Base-by-base conservation (phyloP, 2,888 invertebrate species). In the Nomada ruficornis region DNA sequence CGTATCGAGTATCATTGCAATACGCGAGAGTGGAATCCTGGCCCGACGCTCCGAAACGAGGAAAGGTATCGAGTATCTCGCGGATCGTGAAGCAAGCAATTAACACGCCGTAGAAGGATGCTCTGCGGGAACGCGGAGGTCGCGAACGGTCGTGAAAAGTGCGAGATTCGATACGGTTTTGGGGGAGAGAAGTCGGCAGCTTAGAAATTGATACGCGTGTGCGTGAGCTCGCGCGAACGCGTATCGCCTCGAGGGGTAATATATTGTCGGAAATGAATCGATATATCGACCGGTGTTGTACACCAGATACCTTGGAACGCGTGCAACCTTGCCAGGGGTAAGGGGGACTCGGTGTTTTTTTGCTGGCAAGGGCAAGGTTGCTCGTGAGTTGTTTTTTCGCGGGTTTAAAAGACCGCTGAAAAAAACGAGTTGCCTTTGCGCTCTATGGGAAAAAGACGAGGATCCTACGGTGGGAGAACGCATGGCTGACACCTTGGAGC, bases 231-330 rank as follows among this genome's bases (percentile, higher is more conserved):
- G 1, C 52, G 50, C 54, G 29, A 26, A 68, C 81, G 76, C 60
- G 84, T 79, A 86, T 81, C 84, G 72, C 76, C 76, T 77, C 71
- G 84, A 81, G 62, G 75, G 79, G 77, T 77, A 86, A 87, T 87
- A 82, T 73, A 86, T 87, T 87, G 87, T 86, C 86, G 87, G 86
- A 86, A 87, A 88, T 88, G 71, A 85, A 85, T 88, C 88, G 80
- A 88, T 86, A 88, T 83, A 88, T 85, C 83, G 88, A 88, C 79
- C 75, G 65, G 84, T 84, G 81, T 73, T 76, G 84, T 77, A 76
- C 82, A 76, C 55, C 77, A 52, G 78, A 67, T 69, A 63, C 71
- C 72, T 50, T 52, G 80, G 74, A 80, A 84, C 77, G 57, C 80
- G 78, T 68, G 69, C 69, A 78, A 75, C 75, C 87, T 78, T 50